These are phyloP conservation scores for Parasteatoda lunata DNA, from an alignment of 2,888 invertebrate genomes.

Conservation along the genomic window DNA sequence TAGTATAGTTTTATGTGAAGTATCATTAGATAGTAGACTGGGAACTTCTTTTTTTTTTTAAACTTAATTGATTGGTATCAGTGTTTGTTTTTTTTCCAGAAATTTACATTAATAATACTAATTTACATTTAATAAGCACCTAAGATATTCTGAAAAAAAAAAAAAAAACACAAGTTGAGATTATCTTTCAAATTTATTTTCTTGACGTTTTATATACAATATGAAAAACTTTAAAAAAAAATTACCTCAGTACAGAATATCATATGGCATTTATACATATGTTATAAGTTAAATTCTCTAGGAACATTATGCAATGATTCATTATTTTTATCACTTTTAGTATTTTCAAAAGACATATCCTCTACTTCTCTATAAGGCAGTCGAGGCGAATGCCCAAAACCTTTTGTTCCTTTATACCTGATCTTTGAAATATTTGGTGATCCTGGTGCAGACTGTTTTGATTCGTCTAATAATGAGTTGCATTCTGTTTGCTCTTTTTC, in stretches of 20 bases:
- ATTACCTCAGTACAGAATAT: not conserved
- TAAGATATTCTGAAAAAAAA: too few species aligned
- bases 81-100: too few species aligned
- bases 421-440: slow-evolving; percentile 54
- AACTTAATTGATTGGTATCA: too few species aligned
- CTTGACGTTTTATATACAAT: not conserved
- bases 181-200: not conserved
- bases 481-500: not conserved
- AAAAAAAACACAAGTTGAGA: not conserved
- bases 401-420: slow-evolving; percentile 66
- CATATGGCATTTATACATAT: not conserved
- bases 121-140: too few species aligned
- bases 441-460: slow-evolving; percentile 17
- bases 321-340: slow-evolving; percentile 3
- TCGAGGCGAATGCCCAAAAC: slow-evolving; percentile 42
- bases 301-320: not conserved
- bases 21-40: too few species aligned
- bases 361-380: slow-evolving; percentile 35
- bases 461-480: slow-evolving; percentile 3
- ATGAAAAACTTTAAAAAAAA: not conserved
- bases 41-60: too few species aligned
- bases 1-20: too few species aligned
- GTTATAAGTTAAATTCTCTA: not conserved
- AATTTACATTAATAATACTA: too few species aligned
- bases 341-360: slow-evolving; percentile 12